Evolutionary conservation across 2,797 vertebrate species (phyloP), one percentile per base, ranked within the genome.

Genomic region (Mionectes olivaceus): DNA sequence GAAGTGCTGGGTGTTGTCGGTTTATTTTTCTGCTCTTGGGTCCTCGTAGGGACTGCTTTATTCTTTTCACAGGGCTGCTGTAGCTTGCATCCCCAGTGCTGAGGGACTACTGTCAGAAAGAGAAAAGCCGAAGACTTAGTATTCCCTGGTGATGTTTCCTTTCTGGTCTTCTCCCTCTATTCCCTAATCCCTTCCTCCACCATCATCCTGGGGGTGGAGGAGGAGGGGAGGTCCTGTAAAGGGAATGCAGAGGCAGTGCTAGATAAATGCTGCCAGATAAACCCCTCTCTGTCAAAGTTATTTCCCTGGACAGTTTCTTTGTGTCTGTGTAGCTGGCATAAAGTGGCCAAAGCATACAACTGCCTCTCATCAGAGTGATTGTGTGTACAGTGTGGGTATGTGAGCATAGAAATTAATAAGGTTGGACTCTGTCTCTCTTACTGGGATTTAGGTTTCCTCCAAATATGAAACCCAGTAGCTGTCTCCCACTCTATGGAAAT

Each of bases 221-320:
- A 95, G 93, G 94, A 96, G 88, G 87, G 74, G 35, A 90, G 77
- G 85, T 95, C 91, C 92, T 92, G 93, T 89, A 95, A 89, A 94
- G 84, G 32, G 89, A 94, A 86, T 81, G 79, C 50, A 43, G 87
- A 94, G 89, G 86, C 93, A 88, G 77, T 43, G 70, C 70, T 94
- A 95, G 87, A 95, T 95, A 94, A 92, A 92, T 73, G 91, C 91
- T 96, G 94, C 89, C 95, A 96, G 92, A 95, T 94, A 95, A 93
- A 83, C 84, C 93, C 80, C 67, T 92, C 65, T 95, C 87, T 95
- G 91, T 95, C 94, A 89, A 95, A 93, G 92, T 94, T 96, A 96
- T 96, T 95, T 97, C 95, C 90, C 90, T 95, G 90, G 94, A 92
- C 76, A 87, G 37, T 93, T 94, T 92, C 92, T 93, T 95, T 95